Conservation (phyloP, 2,797 vertebrate genomes). For the Urosaurus nigricauda region DNA sequence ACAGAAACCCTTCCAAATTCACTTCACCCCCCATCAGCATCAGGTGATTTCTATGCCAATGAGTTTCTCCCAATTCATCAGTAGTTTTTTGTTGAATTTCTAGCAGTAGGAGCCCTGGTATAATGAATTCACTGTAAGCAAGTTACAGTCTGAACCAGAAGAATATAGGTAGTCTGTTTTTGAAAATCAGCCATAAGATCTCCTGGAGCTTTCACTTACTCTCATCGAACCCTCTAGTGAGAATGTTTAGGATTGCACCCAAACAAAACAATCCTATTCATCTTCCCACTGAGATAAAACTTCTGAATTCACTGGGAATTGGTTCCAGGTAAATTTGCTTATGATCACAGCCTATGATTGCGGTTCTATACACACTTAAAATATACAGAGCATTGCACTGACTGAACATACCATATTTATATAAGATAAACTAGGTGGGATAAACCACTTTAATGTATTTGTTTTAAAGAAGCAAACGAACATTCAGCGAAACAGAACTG, state of each 20-base stretch:
- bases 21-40: background rate
- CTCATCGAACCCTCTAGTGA: background rate
- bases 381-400: background rate
- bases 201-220: background rate
- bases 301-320: background rate
- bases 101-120: background rate
- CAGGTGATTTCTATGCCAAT: background rate
- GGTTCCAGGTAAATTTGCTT: background rate
- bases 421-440: background rate
- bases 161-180: background rate
- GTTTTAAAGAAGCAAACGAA: background rate
- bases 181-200: background rate
- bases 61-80: background rate
- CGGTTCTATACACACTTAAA: background rate
- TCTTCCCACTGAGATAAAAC: background rate
- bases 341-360: background rate
- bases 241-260: background rate
- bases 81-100: background rate
- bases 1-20: conserved; percentile 49
- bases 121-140: background rate
- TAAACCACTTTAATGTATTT: background rate
- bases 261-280: too few species aligned
- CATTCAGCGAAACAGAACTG: background rate
- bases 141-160: background rate
- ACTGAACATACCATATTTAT: background rate